phyloP scores from a whole-genome alignment of 2,797 vertebrate species.

The Synanceia verrucosa region DNA sequence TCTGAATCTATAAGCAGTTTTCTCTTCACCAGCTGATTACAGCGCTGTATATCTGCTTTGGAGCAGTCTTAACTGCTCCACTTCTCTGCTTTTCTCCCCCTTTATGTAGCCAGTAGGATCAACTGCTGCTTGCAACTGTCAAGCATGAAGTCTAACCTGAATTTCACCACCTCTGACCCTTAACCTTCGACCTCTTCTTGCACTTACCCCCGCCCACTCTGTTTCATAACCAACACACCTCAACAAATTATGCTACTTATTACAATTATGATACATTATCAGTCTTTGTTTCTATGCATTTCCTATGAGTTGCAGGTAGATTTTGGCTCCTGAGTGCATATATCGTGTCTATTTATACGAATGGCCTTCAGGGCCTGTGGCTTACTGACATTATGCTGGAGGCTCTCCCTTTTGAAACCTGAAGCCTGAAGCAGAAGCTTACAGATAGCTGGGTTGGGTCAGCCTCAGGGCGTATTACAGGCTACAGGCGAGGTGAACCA shows the following conservation, averaged over 20 bases:
- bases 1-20: neutral
- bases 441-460: slow-evolving; percentile 63
- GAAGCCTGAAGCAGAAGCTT: slow-evolving; percentile 67
- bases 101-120: slow-evolving; percentile 2
- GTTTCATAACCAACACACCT: neutral
- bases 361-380: slow-evolving; percentile 41
- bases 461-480: slow-evolving; percentile 33
- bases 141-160: slow-evolving; percentile 32
- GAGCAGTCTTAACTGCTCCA: neutral
- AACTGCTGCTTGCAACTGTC: slow-evolving; percentile 15
- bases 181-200: slow-evolving; percentile 41
- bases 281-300: neutral
- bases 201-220: neutral
- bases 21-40: neutral
- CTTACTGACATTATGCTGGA: slow-evolving; percentile 62
- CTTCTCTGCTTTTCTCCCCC: neutral
- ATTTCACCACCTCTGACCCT: slow-evolving; percentile 25
- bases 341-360: slow-evolving; percentile 12
- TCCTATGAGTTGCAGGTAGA: neutral
- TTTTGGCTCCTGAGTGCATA: slow-evolving; percentile 10
- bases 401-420: slow-evolving; percentile 74
- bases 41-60: neutral
- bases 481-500: slow-evolving; percentile 51
- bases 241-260: slow-evolving; percentile 29
- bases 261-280: no score